Conservation (phyloP, 2,797 vertebrate genomes). For the Pseudocheirus occidentalis region DNA sequence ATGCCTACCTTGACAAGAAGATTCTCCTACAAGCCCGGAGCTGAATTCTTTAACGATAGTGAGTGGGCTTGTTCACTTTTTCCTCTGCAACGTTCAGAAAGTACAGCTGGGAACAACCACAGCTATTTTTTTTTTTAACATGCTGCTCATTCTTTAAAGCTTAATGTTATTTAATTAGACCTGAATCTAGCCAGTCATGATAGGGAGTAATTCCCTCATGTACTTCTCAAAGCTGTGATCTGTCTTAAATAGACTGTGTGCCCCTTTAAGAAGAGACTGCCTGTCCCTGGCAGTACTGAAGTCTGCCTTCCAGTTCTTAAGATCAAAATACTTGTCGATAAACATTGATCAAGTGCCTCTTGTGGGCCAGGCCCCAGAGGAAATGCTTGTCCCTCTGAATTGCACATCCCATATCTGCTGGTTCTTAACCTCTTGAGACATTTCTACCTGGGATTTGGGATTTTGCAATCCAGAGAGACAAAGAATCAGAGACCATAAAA, state of each 20-base stretch:
- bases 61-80: neutral
- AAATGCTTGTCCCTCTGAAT: neutral
- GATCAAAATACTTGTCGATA: neutral
- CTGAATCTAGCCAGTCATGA: neutral
- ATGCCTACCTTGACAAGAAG: neutral
- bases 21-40: neutral
- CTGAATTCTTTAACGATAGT: neutral
- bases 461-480: neutral
- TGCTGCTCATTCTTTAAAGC: neutral
- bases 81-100: neutral
- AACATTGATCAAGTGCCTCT: neutral
- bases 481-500: neutral
- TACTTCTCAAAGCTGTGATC: neutral
- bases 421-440: neutral
- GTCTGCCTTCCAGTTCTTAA: neutral
- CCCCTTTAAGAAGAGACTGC: neutral
- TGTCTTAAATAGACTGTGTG: neutral
- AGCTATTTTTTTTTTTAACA: neutral
- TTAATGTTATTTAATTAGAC: neutral
- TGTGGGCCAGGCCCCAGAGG: neutral
- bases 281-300: neutral
- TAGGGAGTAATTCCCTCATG: neutral
- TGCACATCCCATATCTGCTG: neutral
- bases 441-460: neutral
- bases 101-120: neutral